Base-by-base conservation (phyloP, 2,113 vertebrate species). In the Orycteropus afer region DNA sequence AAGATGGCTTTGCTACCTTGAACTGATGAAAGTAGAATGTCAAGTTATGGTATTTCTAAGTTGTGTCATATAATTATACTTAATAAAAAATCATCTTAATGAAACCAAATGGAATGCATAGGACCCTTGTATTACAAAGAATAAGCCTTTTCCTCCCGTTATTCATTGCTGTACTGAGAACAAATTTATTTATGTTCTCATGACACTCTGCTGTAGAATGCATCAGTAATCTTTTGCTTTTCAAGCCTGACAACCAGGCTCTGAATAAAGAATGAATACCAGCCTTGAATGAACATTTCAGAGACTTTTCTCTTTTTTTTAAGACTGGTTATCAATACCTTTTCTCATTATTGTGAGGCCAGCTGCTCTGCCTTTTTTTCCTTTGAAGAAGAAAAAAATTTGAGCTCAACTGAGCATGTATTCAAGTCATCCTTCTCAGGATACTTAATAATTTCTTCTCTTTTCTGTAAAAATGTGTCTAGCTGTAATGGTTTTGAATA, bases 261-360 rank as follows among this genome's bases (percentile, higher is more conserved):
- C 74, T 97, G 97, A 86, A 94, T 97, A 73, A 97, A 97, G 90
- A 96, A 97, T 94, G 97, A 97, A 94, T 94, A 91, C 88, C 69
- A 96, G 90, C 90, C 86, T 95, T 95, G 93, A 69, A 95, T 97
- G 90, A 96, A 93, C 93, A 97, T 97, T 94, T 57, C 86, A 95
- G 63, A 61, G n/a, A 3, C 55, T 78, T 93, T 40, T 25, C n/a
- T n/a, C n/a, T 94, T 97, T 93, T 91, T 55, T n/a, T 1, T 34
- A 4, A 95, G 92, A 65, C 91, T 76, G 55, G 77, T 96, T 96
- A 96, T 98, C 96, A 96, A 93, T 97, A 96, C 95, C 88, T 96
- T 96, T 97, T 94, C 49, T 80, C 91, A 78, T 5, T 97, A 96
- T 91, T 92, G 89, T 96, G 96, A 96, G 95, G 55, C 79, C 96